phyloP scores from a whole-genome alignment of 2,888 invertebrate species.

The Hemicrepidius hirtus region DNA sequence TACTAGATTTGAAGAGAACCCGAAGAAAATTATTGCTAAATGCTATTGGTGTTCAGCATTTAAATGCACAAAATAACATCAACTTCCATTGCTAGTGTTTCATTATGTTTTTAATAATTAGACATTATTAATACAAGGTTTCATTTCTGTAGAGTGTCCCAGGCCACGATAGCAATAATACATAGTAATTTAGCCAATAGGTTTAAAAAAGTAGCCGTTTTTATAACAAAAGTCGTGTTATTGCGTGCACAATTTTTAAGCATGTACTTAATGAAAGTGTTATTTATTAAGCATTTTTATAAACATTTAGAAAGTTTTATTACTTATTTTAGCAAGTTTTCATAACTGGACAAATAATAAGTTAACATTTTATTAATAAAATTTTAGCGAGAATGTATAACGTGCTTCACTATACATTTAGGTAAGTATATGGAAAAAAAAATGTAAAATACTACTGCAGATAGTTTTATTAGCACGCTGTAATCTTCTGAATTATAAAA shows the following conservation, averaged over 20 bases:
- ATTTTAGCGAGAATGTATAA: constrained; percentile 36
- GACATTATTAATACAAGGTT: constrained; percentile 53
- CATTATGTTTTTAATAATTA: constrained; percentile 54
- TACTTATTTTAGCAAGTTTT: constrained; percentile 47
- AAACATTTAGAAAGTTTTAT: constrained; percentile 50
- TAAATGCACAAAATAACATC: constrained; percentile 67
- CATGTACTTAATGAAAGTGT: constrained; percentile 49
- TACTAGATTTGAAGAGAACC: constrained; percentile 52
- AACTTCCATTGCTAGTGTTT: constrained; percentile 68
- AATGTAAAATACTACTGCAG: too few species aligned
- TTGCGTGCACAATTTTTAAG: constrained; percentile 53
- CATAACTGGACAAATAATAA: constrained; percentile 49
- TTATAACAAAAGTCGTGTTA: constrained; percentile 54
- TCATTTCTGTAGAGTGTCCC: constrained; percentile 60
- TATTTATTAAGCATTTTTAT: constrained; percentile 54
- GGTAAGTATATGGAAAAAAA: too few species aligned
- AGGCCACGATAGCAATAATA: constrained; percentile 70
- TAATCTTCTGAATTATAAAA: too few species aligned
- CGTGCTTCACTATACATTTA: constrained; percentile 36
- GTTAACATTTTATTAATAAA: constrained; percentile 34
- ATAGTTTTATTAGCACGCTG: too few species aligned
- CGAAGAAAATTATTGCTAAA: constrained; percentile 54
- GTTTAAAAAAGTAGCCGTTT: constrained; percentile 53
- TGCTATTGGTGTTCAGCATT: constrained; percentile 67
- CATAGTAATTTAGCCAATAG: constrained; percentile 52